These are phyloP conservation scores for Chelon labrosus DNA, from an alignment of 2,797 vertebrate genomes.

Conservation along the genomic window DNA sequence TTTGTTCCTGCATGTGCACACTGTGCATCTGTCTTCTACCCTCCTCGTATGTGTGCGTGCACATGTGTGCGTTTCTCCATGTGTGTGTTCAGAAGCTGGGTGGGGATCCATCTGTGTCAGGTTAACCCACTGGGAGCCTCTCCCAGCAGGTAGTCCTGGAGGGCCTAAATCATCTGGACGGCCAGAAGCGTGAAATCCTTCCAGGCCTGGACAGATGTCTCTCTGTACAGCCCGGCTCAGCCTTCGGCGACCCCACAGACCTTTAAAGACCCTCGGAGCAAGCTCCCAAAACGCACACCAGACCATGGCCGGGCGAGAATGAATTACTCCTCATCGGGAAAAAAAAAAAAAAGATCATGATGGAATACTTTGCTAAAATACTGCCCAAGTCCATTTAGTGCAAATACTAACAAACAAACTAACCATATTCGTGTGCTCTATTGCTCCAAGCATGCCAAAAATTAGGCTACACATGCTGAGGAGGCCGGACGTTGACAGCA, in stretches of 20 bases:
- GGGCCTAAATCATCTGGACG: slow-evolving; percentile 94
- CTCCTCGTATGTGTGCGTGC: slow-evolving; percentile 30
- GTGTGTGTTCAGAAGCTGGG: slow-evolving; percentile 71
- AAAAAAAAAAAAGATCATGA: accelerated
- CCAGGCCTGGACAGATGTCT: slow-evolving; percentile 91
- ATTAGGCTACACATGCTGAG: too few species aligned
- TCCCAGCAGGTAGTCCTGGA: slow-evolving; percentile 92
- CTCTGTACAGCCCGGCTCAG: slow-evolving; percentile 67
- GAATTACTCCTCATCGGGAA: slow-evolving; percentile 24
- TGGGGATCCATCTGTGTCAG: slow-evolving; percentile 85
- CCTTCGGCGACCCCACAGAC: slow-evolving; percentile 67
- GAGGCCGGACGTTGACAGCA: too few species aligned
- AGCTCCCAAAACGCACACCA: slow-evolving; percentile 59
- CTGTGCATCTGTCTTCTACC: slow-evolving; percentile 61
- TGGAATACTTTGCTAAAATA: neutral
- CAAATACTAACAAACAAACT: too few species aligned
- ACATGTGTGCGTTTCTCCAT: slow-evolving; percentile 47
- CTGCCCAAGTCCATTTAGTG: too few species aligned
- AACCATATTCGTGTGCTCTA: too few species aligned
- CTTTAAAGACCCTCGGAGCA: slow-evolving; percentile 66
- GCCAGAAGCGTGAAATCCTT: slow-evolving; percentile 94
- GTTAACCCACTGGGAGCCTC: slow-evolving; percentile 86
- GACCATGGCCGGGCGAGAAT: slow-evolving; percentile 26
- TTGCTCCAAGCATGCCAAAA: neutral
- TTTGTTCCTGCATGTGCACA: slow-evolving; percentile 52